phyloP scores from a whole-genome alignment of 2,888 invertebrate genomes.

The Mesodorylaimus sp. region DNA sequence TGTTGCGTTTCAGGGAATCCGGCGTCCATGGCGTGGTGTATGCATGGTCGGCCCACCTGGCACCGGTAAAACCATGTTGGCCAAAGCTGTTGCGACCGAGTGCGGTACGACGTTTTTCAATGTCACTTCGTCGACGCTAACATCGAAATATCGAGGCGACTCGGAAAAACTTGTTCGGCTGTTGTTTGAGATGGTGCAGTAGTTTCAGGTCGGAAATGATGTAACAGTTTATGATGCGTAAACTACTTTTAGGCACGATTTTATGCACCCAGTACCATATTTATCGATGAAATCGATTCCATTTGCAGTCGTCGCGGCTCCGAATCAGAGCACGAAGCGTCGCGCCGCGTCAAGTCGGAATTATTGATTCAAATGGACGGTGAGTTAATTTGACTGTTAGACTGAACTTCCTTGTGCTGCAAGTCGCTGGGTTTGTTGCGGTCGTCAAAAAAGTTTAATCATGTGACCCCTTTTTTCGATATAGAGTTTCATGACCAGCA shows the following conservation, averaged over 20 bases:
- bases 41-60: conserved; percentile 50
- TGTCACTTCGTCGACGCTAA: conserved; percentile 84
- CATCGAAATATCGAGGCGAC: conserved; percentile 98
- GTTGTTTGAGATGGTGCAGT: conserved; percentile 75
- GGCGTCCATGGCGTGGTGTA: conserved; percentile 62
- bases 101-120: conserved; percentile 43
- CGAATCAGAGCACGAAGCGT: conserved; percentile 92
- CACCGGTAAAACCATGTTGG: conserved; percentile 39
- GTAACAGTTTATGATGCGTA: background rate
- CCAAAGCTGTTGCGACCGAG: conserved; percentile 40
- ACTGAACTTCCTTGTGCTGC: background rate
- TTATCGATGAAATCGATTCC: conserved; percentile 97
- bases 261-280: conserved; percentile 94
- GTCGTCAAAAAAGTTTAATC: too few species aligned
- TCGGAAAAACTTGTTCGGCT: conserved; percentile 89
- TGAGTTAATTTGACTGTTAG: conserved; percentile 13
- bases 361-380: conserved; percentile 97
- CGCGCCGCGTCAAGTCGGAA: conserved; percentile 86
- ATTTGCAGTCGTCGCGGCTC: conserved; percentile 82
- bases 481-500: background rate
- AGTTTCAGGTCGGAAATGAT: background rate
- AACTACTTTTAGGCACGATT: conserved; percentile 56
- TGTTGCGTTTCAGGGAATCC: conserved; percentile 35
- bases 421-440: background rate
- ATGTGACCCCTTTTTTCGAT: too few species aligned